These are phyloP conservation scores for Ondatra zibethicus DNA, from an alignment of 2,113 vertebrate genomes.

Conservation along the genomic window DNA sequence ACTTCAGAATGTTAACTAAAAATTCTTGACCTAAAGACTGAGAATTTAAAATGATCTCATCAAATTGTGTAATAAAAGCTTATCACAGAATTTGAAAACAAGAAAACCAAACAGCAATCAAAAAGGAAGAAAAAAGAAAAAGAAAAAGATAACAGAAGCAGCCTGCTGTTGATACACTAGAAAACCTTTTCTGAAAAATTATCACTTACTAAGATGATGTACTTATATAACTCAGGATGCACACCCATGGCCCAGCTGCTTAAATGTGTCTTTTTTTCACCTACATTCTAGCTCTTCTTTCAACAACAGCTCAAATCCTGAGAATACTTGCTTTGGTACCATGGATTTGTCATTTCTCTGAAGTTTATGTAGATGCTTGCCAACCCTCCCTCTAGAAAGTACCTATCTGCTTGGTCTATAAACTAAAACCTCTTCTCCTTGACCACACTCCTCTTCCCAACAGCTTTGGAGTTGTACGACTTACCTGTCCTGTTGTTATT, in stretches of 20 bases:
- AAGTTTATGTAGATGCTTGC: background rate
- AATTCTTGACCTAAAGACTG: background rate
- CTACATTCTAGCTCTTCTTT: background rate
- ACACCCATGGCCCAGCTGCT: background rate
- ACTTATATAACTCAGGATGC: too few species aligned
- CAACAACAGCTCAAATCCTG: background rate
- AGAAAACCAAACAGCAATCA: background rate
- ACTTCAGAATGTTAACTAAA: background rate
- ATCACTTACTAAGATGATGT: background rate
- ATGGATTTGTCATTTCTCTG: background rate
- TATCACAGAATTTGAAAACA: background rate
- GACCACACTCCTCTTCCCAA: background rate
- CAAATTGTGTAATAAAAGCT: background rate
- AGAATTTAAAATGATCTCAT: background rate
- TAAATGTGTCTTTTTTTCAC: background rate
- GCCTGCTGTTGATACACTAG: background rate
- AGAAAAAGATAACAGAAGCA: background rate
- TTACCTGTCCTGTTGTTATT: background rate
- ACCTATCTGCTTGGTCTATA: background rate
- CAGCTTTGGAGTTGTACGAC: accelerated
- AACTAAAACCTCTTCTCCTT: background rate
- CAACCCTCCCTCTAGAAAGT: background rate
- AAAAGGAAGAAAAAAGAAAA: background rate
- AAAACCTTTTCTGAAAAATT: background rate
- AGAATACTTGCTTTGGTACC: background rate